Evolutionary conservation across 2,797 vertebrate species (phyloP).

Genomic region (Leptatherina wallacei): DNA sequence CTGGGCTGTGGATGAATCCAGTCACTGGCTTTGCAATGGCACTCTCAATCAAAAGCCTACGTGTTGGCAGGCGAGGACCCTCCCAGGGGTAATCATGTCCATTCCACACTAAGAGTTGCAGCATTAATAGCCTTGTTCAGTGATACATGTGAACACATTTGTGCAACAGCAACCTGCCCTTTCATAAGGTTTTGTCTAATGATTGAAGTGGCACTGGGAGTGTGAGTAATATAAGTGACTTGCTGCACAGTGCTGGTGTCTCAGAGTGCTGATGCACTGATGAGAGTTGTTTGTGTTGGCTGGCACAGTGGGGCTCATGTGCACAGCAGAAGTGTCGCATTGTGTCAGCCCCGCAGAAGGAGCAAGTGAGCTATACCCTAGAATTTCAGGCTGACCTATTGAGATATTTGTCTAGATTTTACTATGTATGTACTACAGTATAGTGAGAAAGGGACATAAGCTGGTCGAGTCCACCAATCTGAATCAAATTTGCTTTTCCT

Average conservation of each 20-base stretch:
- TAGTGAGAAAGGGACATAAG: neutral
- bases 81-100: slow-evolving; percentile 65
- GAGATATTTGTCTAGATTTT: slow-evolving; percentile 29
- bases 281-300: slow-evolving; percentile 62
- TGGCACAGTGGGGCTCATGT: slow-evolving; percentile 54
- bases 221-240: slow-evolving; percentile 28
- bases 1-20: slow-evolving; percentile 55
- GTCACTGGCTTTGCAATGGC: slow-evolving; percentile 55
- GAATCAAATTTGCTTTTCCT: too few relatives aligned
- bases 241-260: slow-evolving; percentile 12
- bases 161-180: slow-evolving; percentile 28
- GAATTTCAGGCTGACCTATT: slow-evolving; percentile 47
- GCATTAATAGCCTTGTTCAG: slow-evolving; percentile 48
- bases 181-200: slow-evolving; percentile 48
- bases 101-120: slow-evolving; percentile 52
- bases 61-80: slow-evolving; percentile 54
- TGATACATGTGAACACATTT: slow-evolving; percentile 47
- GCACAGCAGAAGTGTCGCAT: slow-evolving; percentile 59
- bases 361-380: slow-evolving; percentile 38
- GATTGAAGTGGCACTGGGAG: slow-evolving; percentile 42
- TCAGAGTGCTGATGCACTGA: slow-evolving; percentile 46
- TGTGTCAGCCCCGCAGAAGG: slow-evolving; percentile 51
- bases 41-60: slow-evolving; percentile 61
- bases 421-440: neutral
- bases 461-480: neutral